Conservation (phyloP, 2,113 vertebrate species). For the Mellivora capensis region DNA sequence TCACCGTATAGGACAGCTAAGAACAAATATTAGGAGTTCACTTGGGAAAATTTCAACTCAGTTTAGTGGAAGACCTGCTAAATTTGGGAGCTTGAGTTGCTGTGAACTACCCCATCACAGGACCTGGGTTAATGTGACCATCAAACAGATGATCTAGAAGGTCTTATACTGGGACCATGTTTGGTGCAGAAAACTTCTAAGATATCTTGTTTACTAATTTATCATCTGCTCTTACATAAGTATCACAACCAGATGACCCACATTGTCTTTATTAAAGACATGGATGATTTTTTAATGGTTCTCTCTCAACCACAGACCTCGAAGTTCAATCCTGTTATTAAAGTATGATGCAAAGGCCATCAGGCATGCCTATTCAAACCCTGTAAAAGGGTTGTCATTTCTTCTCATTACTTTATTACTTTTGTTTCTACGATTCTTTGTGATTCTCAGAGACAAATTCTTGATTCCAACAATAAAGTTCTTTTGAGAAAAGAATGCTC, state of each 20-base stretch:
- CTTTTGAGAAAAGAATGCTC: not conserved
- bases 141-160: not conserved
- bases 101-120: not conserved
- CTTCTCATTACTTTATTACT: not conserved
- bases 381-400: not conserved
- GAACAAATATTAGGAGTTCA: not conserved
- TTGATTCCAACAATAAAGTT: slow-evolving; percentile 16
- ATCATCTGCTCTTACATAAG: not conserved
- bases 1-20: not conserved
- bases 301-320: not conserved
- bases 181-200: not conserved
- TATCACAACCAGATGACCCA: not conserved
- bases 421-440: slow-evolving; percentile 4
- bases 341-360: not conserved
- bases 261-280: not conserved
- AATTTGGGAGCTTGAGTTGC: not conserved
- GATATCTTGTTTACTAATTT: not conserved
- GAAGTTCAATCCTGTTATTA: not conserved
- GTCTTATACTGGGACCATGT: not conserved
- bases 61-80: not conserved
- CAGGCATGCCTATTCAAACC: not conserved
- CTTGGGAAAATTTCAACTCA: not conserved
- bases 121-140: not conserved
- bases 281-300: not conserved
- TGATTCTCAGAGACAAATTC: not conserved